Evolutionary conservation across 2,797 vertebrate species (phyloP).

Genomic region (Leptodactylus fallax): DNA sequence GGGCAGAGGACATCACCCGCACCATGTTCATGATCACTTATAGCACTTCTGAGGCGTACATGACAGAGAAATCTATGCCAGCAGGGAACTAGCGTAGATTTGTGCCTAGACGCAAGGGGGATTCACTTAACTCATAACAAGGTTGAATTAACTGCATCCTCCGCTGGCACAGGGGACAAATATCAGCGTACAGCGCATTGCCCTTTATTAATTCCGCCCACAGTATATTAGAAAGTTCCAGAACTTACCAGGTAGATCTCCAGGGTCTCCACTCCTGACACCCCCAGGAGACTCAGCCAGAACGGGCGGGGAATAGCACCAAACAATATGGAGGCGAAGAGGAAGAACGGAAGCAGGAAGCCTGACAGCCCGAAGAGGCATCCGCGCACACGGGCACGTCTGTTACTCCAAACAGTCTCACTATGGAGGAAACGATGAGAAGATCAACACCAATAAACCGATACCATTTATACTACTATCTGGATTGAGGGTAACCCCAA

Average conservation of each 20-base stretch:
- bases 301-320: conserved; percentile 76
- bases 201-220: no score
- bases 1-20: no score
- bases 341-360: conserved; percentile 78
- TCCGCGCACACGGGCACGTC: conserved; percentile 78
- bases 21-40: no score
- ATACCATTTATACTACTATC: not conserved
- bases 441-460: not conserved
- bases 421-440: not conserved
- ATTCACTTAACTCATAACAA: no score
- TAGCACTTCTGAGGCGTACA: no score
- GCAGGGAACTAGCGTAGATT: no score
- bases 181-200: no score
- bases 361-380: conserved; percentile 79
- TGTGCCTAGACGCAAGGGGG: no score
- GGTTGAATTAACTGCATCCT: no score
- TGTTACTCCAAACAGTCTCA: conserved; percentile 69
- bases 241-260: conserved; percentile 77
- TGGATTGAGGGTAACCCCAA: not conserved
- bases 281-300: conserved; percentile 74
- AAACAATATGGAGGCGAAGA: conserved; percentile 77
- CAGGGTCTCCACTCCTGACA: conserved; percentile 72
- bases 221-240: no score
- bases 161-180: no score
- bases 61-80: no score